Percentiles rank a stretch among this genome's conserved stretches.
Conservation (phyloP, 2,888 invertebrate species). For the Oscheius onirici region DNA sequence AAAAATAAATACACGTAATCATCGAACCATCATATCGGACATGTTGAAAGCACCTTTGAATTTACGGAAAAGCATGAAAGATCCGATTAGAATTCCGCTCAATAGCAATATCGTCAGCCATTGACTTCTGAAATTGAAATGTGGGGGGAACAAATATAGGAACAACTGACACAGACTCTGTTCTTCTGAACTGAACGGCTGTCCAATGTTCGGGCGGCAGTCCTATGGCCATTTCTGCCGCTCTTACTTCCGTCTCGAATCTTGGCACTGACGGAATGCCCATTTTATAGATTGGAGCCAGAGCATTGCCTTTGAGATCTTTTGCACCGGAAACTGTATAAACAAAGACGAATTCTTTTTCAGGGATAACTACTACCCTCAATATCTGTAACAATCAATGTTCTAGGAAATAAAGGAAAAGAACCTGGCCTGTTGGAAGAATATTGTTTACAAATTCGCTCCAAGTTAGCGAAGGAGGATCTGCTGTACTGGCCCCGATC, state of each 20-base stretch:
- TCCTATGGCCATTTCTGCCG: conserved; percentile 79
- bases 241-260: conserved; percentile 89
- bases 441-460: conserved; percentile 95
- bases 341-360: conserved; percentile 57
- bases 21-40: conserved; percentile 55
- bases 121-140: conserved; percentile 37
- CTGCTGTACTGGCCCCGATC: conserved; percentile 34
- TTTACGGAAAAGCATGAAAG: conserved; percentile 52
- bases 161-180: conserved; percentile 54
- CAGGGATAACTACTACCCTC: conserved; percentile 58
- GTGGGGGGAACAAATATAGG: neutral
- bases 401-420: neutral
- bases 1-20: neutral
- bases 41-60: conserved; percentile 60
- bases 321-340: conserved; percentile 54
- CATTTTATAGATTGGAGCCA: conserved; percentile 77
- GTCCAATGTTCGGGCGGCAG: conserved; percentile 67
- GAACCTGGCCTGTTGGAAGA: conserved; percentile 90
- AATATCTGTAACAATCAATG: conserved; percentile 27
- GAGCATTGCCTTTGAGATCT: conserved; percentile 51
- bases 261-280: conserved; percentile 84
- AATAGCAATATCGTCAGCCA: conserved; percentile 51
- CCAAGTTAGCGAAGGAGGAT: conserved; percentile 80
- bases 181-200: conserved; percentile 57
- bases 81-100: conserved; percentile 49